Evolutionary conservation across 2,113 vertebrate species (phyloP), one percentile per base, ranked within the genome.

Genomic region (Noctilio leporinus): DNA sequence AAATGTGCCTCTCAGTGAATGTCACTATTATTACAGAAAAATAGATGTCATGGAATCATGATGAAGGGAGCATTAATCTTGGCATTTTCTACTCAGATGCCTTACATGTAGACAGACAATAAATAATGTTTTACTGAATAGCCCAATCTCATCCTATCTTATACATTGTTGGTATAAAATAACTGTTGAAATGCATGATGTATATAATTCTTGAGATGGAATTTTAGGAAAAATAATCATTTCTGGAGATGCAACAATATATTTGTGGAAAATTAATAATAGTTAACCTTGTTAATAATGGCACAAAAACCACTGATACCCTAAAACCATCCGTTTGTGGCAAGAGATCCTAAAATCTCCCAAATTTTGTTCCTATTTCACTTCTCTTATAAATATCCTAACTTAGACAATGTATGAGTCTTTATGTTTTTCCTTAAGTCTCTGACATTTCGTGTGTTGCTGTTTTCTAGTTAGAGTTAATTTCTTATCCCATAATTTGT

Each of bases 401-500:
- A 57, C 43, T 69, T 38, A 19, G 30, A 28, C n/a, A 81, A 16
- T 53, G 1, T 7, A 47, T 3, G n/a, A 83, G 19, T 65, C n/a
- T 9, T 76, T 51, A 69, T 0, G 9, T 16, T 53, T 94, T 80
- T 64, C 57, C 53, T 57, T 35, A 38, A 78, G 30, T 55, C 35
- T 75, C 51, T 73, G 49, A 80, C 8, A 72, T 59, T 95, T 86
- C 83, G 64, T 45, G 12, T 75, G 35, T 4, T 84, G 8, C 55
- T 93, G 14, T 83, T 83, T 69, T 62, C 51, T 86, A 82, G 17
- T 77, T 88, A 69, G 35, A 93, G 43, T 28, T 86, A 84, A 64
- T 82, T 91, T 89, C 28, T 35, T 94, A 76, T 65, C 45, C 76
- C 88, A 69, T 83, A 95, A 72, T 91, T 72, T 83, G 5, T 28